Evolutionary conservation across 2,113 vertebrate genomes (phyloP), one percentile per base, ranked within the genome.

Genomic region (Podocnemis expansa): DNA sequence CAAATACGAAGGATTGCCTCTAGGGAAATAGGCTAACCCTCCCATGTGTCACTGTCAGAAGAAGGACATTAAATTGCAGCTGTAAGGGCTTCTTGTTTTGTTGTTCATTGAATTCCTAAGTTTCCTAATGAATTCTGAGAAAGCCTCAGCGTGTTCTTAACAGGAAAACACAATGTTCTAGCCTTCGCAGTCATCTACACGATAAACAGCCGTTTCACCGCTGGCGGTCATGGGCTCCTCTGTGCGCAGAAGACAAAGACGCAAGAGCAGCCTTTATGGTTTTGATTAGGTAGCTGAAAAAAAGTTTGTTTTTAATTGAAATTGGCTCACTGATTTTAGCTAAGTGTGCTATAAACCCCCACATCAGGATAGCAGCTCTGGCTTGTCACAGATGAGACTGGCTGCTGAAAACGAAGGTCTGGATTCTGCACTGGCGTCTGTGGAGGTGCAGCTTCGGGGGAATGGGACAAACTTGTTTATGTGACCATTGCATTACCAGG

Each of bases 71-170:
- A 47, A 91, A 97, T 96, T 92, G 96, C 89, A 45, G 70, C 90
- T 82, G 58, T 81, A 27, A 5, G 87, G 87, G 85, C 78, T 91
- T 91, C 91, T 87, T 43, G 84, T 60, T 13, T 27, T 31, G 75
- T 90, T 91, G 96, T 82, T 93, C 91, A 82, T 86, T 95, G 95
- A 73, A 88, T 96, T 93, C 91, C 84, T 43, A 84, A 94, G 94
- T 94, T 93, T 96, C 94, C 96, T 95, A 60, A 55, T 94, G 95
- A 95, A 92, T 96, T 96, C 94, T 95, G 88, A 96, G 96, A 96
- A 95, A 94, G 93, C 85, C 80, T 14, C 75, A 75, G 4, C 81
- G 94, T 94, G 63, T 96, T 24, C 94, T 94, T 85, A 55, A 87
- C 88, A 8, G 83, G 83, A 88, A 84, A 52, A 76, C 75, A 25